phyloP scores from a whole-genome alignment of 2,888 invertebrate species.

The Acrobasis suavella region DNA sequence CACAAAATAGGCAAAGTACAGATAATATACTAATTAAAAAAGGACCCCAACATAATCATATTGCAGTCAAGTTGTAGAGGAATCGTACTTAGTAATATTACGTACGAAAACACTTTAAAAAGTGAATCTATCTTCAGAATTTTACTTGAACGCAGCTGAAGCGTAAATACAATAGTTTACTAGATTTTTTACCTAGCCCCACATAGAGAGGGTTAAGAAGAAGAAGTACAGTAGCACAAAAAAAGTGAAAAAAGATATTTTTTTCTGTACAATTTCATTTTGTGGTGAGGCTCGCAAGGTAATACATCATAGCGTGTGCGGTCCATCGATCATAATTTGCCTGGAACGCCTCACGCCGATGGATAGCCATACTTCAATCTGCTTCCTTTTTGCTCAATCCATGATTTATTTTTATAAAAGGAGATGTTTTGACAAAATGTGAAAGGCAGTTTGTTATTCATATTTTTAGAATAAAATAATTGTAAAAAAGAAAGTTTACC shows the following conservation, averaged over 20 bases:
- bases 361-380: constrained; percentile 39
- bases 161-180: too few species aligned
- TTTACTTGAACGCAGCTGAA: too few species aligned
- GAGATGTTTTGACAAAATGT: background rate
- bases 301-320: constrained; percentile 21
- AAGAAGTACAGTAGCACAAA: too few species aligned
- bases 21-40: background rate
- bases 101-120: too few species aligned
- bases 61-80: too few species aligned
- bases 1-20: background rate
- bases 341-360: constrained; percentile 43
- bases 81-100: too few species aligned
- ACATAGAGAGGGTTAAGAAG: too few species aligned
- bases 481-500: too few species aligned
- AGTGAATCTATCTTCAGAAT: too few species aligned
- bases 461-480: background rate
- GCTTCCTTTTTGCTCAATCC: constrained; percentile 20
- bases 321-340: constrained; percentile 58
- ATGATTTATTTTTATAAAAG: constrained; percentile 18
- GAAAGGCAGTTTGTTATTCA: background rate
- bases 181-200: too few species aligned
- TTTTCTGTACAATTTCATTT: background rate
- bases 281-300: constrained; percentile 5
- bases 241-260: background rate
- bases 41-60: too few species aligned